Base-by-base conservation (phyloP, 2,888 invertebrate species). In the Leptopterna dolabrata region DNA sequence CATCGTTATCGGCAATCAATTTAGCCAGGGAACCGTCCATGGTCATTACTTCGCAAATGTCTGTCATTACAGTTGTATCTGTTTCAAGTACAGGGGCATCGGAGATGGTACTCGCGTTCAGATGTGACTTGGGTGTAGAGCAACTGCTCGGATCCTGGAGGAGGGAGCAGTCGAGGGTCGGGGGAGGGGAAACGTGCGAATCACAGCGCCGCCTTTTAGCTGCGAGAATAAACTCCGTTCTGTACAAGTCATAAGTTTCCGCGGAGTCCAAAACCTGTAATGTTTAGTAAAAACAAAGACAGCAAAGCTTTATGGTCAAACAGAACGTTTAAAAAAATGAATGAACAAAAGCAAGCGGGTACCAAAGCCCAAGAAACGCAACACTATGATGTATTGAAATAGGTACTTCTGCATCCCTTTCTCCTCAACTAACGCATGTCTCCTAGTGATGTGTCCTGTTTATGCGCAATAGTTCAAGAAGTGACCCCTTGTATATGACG, bases 251-350 rank as follows among this genome's bases (percentile, higher is more conserved):
- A 86, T 87, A 88, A 47, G 87, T 88, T 86, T 89, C 89, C 78
- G 86, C 87, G 87, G 88, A 87, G 85, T 89, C 88, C 87, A 89
- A 88, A 63, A 89, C 88, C 88, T 89, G 88, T 19, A 89, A 89
- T 73, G 24, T 87, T 73, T 51, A 81, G 71, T 76, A 41, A 81
- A 82, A 87, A 47, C 71, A 55, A 6, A 80, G 63, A 81, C 45
- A 84, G 45, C 24, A 29, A 41, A 63, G 63, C 63, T 24, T 63
- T n/a, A n/a, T 29, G 47, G 47, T 45, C 45, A 80, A 45, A 29
- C 47, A 27, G 43, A 41, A 76, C n/a, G 36, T n/a, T 41, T 16
- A 76, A 16, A 76, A 14, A 30, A 76, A 30, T 41, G 13, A 36
- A 76, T 41, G 14, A 76, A 76, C n/a, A 36, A 41, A 78, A 78